These are phyloP conservation scores for Thera obeliscata DNA, from an alignment of 2,888 invertebrate species.

Conservation along the genomic window DNA sequence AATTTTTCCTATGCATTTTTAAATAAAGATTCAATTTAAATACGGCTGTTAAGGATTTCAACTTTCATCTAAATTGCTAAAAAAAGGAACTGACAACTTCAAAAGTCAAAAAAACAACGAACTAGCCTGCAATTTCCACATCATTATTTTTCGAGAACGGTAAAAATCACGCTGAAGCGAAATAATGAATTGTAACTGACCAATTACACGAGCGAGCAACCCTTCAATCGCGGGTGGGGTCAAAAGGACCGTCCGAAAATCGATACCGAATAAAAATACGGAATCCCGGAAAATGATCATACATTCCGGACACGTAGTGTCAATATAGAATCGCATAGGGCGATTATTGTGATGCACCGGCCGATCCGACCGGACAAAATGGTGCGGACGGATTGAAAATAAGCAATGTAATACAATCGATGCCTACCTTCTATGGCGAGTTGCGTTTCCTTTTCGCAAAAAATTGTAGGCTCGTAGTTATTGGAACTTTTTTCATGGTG, in stretches of 20 bases:
- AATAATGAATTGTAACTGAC: slow-evolving; percentile 82
- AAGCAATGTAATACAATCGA: slow-evolving; percentile 47
- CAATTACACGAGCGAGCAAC: slow-evolving; percentile 80
- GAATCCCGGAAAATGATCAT: slow-evolving; percentile 74
- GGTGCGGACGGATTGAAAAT: slow-evolving; percentile 71
- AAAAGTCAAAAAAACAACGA: neutral
- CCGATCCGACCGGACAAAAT: slow-evolving; percentile 62
- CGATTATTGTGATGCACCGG: slow-evolving; percentile 81
- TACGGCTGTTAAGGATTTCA: too few species aligned
- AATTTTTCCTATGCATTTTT: too few species aligned
- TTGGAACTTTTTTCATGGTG: neutral
- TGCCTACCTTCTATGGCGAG: slow-evolving; percentile 11
- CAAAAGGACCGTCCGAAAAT: slow-evolving; percentile 59
- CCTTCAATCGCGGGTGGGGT: slow-evolving; percentile 68
- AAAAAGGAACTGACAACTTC: neutral
- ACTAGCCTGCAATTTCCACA: slow-evolving; percentile 4
- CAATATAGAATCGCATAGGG: slow-evolving; percentile 78
- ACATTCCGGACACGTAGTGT: slow-evolving; percentile 79
- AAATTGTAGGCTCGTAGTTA: neutral
- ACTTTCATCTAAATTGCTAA: neutral
- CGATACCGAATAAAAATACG: slow-evolving; percentile 80
- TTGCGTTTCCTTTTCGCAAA: slow-evolving; percentile 2
- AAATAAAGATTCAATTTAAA: too few species aligned
- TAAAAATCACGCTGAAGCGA: slow-evolving; percentile 38
- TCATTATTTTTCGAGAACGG: slow-evolving; percentile 21